A percentile compares a stretch with the other conserved stretches of the same genome.
Evolutionary conservation across 2,888 invertebrate genomes (phyloP).

Genomic region (Glyphotaelius pellucidus): DNA sequence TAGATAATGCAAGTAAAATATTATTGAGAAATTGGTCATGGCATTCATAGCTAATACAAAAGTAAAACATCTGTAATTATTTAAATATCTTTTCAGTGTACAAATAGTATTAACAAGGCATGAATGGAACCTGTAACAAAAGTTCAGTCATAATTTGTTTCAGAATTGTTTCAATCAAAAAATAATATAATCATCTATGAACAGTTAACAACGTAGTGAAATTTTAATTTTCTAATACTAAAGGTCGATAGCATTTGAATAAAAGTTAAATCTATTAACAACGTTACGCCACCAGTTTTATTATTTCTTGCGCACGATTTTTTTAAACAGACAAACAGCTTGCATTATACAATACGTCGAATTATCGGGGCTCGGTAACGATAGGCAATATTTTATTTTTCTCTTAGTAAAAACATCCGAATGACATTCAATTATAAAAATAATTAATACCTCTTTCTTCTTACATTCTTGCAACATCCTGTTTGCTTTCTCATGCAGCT

Average conservation of each 20-base stretch:
- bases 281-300: background rate
- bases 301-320: background rate
- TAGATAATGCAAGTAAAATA: background rate
- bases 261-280: background rate
- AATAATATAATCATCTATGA: background rate
- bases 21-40: background rate
- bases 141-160: background rate
- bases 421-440: background rate
- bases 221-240: background rate
- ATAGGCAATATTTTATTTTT: background rate
- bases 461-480: background rate
- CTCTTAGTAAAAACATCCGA: background rate
- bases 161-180: background rate
- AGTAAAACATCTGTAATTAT: background rate
- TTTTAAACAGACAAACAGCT: background rate
- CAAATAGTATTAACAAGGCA: background rate
- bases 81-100: background rate
- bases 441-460: background rate
- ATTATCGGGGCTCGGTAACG: background rate
- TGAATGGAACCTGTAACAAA: background rate
- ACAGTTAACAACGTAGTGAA: background rate
- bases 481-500: background rate
- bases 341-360: background rate
- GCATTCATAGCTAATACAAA: background rate
- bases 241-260: constrained; percentile 2